Percentiles rank a stretch among this genome's conserved stretches.
Evolutionary conservation across 2,888 invertebrate species (phyloP).

Genomic region (Habroteleia sp.): DNA sequence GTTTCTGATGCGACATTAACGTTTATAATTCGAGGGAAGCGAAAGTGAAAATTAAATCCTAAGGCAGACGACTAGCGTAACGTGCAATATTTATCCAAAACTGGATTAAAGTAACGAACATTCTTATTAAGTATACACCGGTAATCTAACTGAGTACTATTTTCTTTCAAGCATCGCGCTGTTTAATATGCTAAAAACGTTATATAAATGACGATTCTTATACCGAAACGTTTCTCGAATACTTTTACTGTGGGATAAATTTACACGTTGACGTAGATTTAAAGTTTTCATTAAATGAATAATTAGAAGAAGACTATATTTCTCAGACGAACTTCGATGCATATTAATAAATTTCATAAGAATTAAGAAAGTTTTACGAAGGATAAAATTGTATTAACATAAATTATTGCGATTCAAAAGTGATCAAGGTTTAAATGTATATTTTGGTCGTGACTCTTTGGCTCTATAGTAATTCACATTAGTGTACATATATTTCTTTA

Average conservation of each 20-base stretch:
- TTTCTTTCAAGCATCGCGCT: slow-evolving; percentile 25
- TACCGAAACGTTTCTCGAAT: slow-evolving; percentile 32
- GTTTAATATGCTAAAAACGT: slow-evolving; percentile 35
- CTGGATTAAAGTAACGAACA: slow-evolving; percentile 7
- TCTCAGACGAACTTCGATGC: slow-evolving; percentile 16
- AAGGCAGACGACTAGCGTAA: slow-evolving; percentile 2
- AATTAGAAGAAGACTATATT: slow-evolving; percentile 28
- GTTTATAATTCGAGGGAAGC: slow-evolving; percentile 10
- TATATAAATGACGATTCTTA: slow-evolving; percentile 33
- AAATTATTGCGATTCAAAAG: slow-evolving; percentile 8
- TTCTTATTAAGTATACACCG: slow-evolving; percentile 12
- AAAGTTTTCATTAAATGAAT: slow-evolving; percentile 46
- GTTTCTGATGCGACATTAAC: slow-evolving; percentile 18
- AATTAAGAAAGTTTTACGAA: too few species aligned
- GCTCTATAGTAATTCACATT: too few species aligned
- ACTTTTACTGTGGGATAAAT: slow-evolving; percentile 32
- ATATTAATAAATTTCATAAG: slow-evolving; percentile 51
- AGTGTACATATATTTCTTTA: too few species aligned
- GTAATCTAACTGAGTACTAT: slow-evolving; percentile 21
- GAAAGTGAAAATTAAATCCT: slow-evolving; percentile 32
- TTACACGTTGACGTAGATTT: slow-evolving; percentile 34
- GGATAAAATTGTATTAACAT: slow-evolving; percentile 23
- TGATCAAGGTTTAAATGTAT: neutral
- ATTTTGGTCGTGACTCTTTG: too few species aligned
- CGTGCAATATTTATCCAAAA: slow-evolving; percentile 16